phyloP scores from a whole-genome alignment of 2,797 vertebrate species.

The Chloroceryle inda region DNA sequence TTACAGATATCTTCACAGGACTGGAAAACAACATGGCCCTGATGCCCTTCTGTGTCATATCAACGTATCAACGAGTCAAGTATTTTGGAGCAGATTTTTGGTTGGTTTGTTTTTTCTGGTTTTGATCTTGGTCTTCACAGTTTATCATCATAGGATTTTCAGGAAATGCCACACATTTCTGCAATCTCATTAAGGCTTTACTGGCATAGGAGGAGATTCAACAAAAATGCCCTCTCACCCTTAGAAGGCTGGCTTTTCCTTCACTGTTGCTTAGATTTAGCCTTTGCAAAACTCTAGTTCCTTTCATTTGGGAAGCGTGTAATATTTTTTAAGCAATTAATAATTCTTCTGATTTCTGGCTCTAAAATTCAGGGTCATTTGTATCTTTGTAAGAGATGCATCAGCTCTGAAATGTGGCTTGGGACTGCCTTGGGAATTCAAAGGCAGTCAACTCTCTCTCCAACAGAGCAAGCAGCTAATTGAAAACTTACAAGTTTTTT shows the following conservation, averaged over 20 bases:
- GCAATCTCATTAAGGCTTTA: background rate
- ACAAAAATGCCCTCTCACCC: background rate
- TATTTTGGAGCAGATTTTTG: background rate
- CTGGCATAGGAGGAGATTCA: background rate
- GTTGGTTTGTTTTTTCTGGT: background rate
- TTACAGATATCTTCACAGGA: background rate
- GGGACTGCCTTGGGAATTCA: background rate
- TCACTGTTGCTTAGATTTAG: background rate
- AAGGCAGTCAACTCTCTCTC: background rate
- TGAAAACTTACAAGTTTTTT: constrained; percentile 79
- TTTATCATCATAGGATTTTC: background rate
- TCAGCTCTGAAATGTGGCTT: background rate
- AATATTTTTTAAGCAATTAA: background rate
- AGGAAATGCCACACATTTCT: background rate
- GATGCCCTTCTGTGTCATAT: background rate
- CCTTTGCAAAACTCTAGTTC: background rate
- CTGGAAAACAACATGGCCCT: background rate
- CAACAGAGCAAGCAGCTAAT: background rate
- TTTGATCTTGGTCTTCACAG: background rate
- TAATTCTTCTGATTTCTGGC: background rate
- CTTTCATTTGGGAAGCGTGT: background rate
- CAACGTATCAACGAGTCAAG: background rate
- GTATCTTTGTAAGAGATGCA: background rate
- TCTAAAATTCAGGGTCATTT: background rate
- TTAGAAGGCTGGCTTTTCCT: background rate